phyloP scores from a whole-genome alignment of 92 coral and sea anemone genomes.

The Palythoa caribaeorum region DNA sequence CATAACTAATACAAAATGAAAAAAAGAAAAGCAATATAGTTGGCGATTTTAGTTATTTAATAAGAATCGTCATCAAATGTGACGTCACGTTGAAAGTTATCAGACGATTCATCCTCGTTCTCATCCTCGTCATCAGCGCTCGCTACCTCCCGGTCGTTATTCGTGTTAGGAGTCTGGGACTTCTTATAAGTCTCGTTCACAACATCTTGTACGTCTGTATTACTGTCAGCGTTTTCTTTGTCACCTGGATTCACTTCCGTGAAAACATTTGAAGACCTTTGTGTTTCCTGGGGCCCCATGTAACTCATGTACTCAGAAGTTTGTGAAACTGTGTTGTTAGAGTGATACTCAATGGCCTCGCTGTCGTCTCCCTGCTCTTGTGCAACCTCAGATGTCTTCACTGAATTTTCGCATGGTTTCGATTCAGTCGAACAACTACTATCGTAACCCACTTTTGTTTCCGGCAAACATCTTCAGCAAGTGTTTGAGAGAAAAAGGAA shows the following conservation, averaged over 20 bases:
- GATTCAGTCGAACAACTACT: background rate
- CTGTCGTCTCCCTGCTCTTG: background rate
- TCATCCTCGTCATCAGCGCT: slow-evolving; percentile 50
- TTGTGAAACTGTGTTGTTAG: slow-evolving; percentile 4
- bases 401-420: slow-evolving; percentile 1
- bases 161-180: slow-evolving; percentile 61
- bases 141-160: slow-evolving; percentile 32
- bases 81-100: slow-evolving; percentile 32
- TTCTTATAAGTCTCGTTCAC: slow-evolving; percentile 76
- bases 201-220: slow-evolving; percentile 31
- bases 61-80: slow-evolving; percentile 1
- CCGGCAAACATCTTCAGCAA: slow-evolving; percentile 21
- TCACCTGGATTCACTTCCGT: slow-evolving; percentile 63
- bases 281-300: background rate
- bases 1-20: background rate
- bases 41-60: background rate
- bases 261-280: slow-evolving; percentile 65
- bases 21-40: too few species aligned
- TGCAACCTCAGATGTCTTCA: slow-evolving; percentile 14
- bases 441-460: background rate
- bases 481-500: background rate
- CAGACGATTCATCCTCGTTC: slow-evolving; percentile 25
- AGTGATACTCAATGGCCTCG: background rate
- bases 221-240: slow-evolving; percentile 29
- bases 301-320: background rate